Evolutionary conservation across 2,113 vertebrate genomes (phyloP).

Genomic region (Erinaceus europaeus): DNA sequence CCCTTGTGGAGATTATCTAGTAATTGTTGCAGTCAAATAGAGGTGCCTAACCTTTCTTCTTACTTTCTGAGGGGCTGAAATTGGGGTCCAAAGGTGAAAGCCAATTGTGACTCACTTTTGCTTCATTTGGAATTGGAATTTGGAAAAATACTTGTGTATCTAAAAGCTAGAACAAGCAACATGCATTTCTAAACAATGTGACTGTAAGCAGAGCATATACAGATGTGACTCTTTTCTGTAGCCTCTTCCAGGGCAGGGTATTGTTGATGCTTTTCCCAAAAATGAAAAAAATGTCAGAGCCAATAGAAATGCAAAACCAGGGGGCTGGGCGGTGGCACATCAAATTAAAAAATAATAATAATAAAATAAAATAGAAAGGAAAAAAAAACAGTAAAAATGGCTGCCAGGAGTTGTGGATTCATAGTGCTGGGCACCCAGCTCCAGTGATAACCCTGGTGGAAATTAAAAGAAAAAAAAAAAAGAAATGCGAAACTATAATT

Average conservation of each 20-base stretch:
- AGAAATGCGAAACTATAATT: too few relatives aligned
- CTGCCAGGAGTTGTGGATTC: too few relatives aligned
- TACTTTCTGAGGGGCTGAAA: conserved; percentile 2
- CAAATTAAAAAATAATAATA: too few relatives aligned
- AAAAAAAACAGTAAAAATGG: too few relatives aligned
- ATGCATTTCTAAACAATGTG: not conserved
- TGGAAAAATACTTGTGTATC: not conserved
- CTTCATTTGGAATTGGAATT: not conserved
- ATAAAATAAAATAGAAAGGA: too few relatives aligned
- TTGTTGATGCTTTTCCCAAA: not conserved
- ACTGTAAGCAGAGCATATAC: not conserved
- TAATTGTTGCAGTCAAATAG: not conserved
- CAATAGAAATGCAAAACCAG: too few relatives aligned
- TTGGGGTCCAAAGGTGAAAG: conserved; percentile 16
- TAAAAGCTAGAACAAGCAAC: not conserved
- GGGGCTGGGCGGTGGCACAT: too few relatives aligned
- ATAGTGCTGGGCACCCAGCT: too few relatives aligned
- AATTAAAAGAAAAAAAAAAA: too few relatives aligned
- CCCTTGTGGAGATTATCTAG: not conserved
- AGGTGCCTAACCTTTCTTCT: not conserved
- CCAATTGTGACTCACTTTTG: conserved; percentile 1
- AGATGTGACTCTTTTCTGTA: not conserved
- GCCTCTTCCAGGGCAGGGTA: not conserved
- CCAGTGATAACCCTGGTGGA: too few relatives aligned
- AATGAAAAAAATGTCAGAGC: too few relatives aligned